Percentiles rank a stretch among this genome's conserved stretches.
phyloP scores from a whole-genome alignment of 2,797 vertebrate species.

The Taeniopygia guttata region DNA sequence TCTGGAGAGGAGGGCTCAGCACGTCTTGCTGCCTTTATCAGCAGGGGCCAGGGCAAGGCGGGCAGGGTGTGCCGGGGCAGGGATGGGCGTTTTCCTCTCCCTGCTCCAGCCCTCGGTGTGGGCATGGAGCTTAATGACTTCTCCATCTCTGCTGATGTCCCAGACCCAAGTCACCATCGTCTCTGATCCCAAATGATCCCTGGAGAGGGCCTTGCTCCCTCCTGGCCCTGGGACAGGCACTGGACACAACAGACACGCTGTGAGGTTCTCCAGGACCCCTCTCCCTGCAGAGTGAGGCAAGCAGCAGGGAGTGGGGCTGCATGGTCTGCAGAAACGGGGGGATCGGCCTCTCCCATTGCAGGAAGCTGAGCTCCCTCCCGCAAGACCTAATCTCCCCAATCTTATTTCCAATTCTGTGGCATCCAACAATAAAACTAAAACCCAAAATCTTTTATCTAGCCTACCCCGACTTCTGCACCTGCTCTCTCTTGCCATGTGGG shows the following conservation, averaged over 20 bases:
- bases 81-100: background rate
- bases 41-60: background rate
- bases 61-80: background rate
- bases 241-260: fast-evolving
- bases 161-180: background rate
- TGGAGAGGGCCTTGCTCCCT: background rate
- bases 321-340: fast-evolving
- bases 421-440: background rate
- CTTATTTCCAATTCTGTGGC: background rate
- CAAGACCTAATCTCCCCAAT: background rate
- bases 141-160: fast-evolving
- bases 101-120: fast-evolving
- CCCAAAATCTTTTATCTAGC: background rate
- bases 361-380: background rate
- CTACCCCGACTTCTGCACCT: background rate
- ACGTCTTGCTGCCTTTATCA: background rate
- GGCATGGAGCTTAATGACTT: fast-evolving
- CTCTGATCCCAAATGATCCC: background rate
- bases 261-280: background rate
- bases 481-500: background rate
- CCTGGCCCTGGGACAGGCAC: background rate
- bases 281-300: background rate
- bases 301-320: background rate
- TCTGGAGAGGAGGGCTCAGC: background rate
- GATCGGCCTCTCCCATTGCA: background rate